Conservation (phyloP, 2,888 invertebrate genomes). For the Synanthedon vespiformis region DNA sequence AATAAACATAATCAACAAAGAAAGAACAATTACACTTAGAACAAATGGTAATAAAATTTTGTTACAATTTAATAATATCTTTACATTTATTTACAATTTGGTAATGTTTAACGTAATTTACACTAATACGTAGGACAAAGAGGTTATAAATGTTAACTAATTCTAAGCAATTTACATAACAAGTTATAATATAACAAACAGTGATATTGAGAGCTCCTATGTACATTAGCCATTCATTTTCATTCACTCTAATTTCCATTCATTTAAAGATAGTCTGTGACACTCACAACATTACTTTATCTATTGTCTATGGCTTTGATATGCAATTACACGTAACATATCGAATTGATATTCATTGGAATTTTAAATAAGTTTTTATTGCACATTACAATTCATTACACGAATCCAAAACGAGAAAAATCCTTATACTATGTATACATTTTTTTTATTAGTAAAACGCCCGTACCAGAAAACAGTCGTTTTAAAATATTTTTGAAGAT, state of each 20-base stretch:
- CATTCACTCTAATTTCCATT: conserved; percentile 11
- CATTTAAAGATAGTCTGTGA: conserved; percentile 1
- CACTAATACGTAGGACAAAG: conserved; percentile 56
- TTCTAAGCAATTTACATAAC: conserved; percentile 52
- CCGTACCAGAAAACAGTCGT: conserved; percentile 26
- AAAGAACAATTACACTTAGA: conserved; percentile 62
- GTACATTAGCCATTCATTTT: conserved; percentile 32
- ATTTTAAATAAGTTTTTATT: conserved; percentile 29
- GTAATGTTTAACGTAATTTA: conserved; percentile 56
- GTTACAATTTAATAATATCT: conserved; percentile 64
- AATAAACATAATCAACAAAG: conserved; percentile 66
- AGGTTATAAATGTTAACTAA: conserved; percentile 39
- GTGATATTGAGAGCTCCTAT: conserved; percentile 37
- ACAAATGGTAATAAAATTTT: conserved; percentile 69
- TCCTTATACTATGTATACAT: conserved; percentile 15
- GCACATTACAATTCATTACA: conserved; percentile 36
- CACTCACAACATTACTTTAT: conserved; percentile 1
- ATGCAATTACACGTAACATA: conserved; percentile 34
- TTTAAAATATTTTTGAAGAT: conserved; percentile 16
- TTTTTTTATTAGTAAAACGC: conserved; percentile 22
- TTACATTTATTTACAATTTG: conserved; percentile 68
- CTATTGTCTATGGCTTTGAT: conserved; percentile 51
- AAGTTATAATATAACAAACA: conserved; percentile 56
- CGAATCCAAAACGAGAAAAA: conserved; percentile 26
- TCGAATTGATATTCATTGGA: conserved; percentile 35